These are phyloP conservation scores for Dipodomys stephensi DNA, from an alignment of 2,113 vertebrate genomes.

Conservation along the genomic window DNA sequence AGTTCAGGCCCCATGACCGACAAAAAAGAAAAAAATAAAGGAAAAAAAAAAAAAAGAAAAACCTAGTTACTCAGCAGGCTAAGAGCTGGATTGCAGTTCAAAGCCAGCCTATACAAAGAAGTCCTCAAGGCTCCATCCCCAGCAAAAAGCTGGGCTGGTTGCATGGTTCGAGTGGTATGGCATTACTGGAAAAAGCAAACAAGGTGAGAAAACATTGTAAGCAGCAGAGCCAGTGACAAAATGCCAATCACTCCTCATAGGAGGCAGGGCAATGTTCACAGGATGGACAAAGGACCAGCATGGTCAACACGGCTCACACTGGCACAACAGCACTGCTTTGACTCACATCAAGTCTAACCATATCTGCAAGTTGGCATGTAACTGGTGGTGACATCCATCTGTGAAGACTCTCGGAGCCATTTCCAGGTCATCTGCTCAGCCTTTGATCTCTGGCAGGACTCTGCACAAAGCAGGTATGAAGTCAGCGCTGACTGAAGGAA, in stretches of 20 bases:
- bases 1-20: too few species aligned
- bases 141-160: neutral
- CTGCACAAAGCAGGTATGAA: neutral
- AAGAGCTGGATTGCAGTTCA: too few species aligned
- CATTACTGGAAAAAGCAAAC: too few species aligned
- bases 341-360: neutral
- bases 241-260: neutral
- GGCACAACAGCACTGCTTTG: neutral
- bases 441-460: neutral
- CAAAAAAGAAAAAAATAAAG: too few species aligned
- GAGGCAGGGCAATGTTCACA: neutral
- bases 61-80: too few species aligned
- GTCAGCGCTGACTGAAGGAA: conserved; percentile 13
- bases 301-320: neutral
- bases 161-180: too few species aligned
- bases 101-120: too few species aligned
- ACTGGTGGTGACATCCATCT: neutral
- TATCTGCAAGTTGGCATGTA: neutral
- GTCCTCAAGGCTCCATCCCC: neutral
- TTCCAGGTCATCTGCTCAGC: neutral
- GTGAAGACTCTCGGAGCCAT: neutral
- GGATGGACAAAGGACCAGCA: neutral
- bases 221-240: neutral
- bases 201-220: too few species aligned
- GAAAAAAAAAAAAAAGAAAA: too few species aligned